Conservation (phyloP, 2,113 vertebrate species). For the Eptatretus burgeri region DNA sequence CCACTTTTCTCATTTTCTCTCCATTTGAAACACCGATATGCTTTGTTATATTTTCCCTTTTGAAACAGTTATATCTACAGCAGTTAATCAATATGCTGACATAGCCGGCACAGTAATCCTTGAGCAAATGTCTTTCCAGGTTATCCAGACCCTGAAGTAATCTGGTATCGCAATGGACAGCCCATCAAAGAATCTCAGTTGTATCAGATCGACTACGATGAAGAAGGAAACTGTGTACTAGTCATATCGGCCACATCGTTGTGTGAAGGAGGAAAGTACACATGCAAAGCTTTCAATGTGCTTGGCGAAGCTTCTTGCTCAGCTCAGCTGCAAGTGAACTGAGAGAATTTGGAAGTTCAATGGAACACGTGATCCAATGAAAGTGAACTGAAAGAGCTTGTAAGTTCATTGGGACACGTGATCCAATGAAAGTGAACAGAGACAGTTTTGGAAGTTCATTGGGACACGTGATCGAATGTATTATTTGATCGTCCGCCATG, state of each 20-base stretch:
- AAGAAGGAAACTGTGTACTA: conserved; percentile 85
- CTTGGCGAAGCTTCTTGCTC: conserved; percentile 71
- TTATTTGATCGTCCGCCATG: no score
- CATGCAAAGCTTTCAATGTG: conserved; percentile 81
- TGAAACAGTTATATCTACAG: neutral
- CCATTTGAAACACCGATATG: no score
- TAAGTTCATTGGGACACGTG: no score
- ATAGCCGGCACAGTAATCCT: neutral
- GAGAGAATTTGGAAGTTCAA: no score
- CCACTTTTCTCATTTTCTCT: no score
- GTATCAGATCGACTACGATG: conserved; percentile 95
- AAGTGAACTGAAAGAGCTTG: no score
- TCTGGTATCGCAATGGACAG: conserved; percentile 90
- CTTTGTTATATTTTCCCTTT: no score
- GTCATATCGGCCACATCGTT: conserved; percentile 74
- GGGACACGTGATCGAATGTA: no score
- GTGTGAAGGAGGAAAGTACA: conserved; percentile 81
- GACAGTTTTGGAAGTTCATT: no score
- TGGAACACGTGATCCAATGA: no score
- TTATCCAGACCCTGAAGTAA: conserved; percentile 78
- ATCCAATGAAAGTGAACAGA: no score
- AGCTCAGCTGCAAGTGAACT: conserved; percentile 14
- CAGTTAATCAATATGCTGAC: neutral
- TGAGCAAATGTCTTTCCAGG: conserved; percentile 18
- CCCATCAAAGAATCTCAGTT: conserved; percentile 90